phyloP scores from a whole-genome alignment of 2,113 vertebrate genomes.

The Elachura formosa region DNA sequence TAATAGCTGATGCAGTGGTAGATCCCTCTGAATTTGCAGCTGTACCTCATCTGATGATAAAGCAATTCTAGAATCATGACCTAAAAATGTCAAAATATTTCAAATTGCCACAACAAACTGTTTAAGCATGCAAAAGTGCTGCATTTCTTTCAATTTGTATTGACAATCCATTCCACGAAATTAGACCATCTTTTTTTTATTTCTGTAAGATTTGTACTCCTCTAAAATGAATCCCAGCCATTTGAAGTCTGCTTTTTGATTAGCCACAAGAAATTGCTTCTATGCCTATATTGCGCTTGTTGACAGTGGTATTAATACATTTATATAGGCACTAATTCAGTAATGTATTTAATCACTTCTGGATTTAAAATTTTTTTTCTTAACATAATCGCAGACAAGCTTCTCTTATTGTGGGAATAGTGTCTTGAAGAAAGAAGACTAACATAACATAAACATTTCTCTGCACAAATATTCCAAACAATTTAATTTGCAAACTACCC shows the following conservation, averaged over 20 bases:
- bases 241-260: not conserved
- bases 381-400: not conserved
- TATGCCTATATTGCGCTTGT: not conserved
- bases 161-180: not conserved
- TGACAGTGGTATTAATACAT: not conserved
- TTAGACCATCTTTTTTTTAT: not conserved
- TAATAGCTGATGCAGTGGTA: not conserved
- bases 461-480: not conserved
- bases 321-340: not conserved
- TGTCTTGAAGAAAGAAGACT: not conserved
- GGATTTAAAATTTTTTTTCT: not conserved
- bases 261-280: not conserved
- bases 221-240: not conserved
- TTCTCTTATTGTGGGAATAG: not conserved
- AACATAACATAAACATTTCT: not conserved
- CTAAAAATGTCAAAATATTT: not conserved
- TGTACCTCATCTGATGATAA: not conserved
- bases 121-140: not conserved
- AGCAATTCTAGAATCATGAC: not conserved
- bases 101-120: not conserved
- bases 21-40: not conserved
- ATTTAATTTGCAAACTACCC: not conserved
- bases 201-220: not conserved
- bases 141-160: not conserved
- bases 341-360: not conserved